Percentiles rank a stretch among this genome's conserved stretches.
These are phyloP conservation scores for Norana najaformis DNA, from an alignment of 2,888 invertebrate species.

Conservation along the genomic window DNA sequence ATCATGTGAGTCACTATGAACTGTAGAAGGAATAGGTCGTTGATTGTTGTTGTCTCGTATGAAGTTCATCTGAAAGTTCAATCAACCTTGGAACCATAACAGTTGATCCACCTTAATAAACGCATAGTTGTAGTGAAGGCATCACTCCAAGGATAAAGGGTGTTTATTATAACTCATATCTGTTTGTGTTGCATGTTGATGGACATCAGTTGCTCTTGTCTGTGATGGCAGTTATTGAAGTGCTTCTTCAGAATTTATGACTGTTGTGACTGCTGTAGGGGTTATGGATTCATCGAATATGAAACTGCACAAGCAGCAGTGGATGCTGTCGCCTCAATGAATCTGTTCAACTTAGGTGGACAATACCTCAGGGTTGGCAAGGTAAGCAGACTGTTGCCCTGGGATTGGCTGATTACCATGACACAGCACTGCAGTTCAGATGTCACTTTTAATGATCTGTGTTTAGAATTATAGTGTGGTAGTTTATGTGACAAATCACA, in stretches of 20 bases:
- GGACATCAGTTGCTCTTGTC: background rate
- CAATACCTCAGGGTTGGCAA: constrained; percentile 85
- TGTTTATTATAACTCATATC: background rate
- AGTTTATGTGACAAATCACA: too few relatives aligned
- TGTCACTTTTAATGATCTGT: background rate
- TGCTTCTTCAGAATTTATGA: background rate
- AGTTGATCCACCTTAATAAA: background rate
- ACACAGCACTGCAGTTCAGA: background rate
- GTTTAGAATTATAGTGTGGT: too few relatives aligned
- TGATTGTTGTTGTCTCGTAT: background rate
- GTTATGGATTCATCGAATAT: constrained; percentile 98
- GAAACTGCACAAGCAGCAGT: constrained; percentile 86
- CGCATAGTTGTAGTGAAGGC: background rate
- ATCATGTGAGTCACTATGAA: background rate
- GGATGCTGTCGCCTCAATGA: constrained; percentile 98
- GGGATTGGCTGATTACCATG: background rate
- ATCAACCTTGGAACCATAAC: background rate
- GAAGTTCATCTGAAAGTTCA: background rate
- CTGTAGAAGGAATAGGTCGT: background rate
- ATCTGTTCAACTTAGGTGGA: constrained; percentile 96
- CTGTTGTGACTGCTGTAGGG: constrained; percentile 70
- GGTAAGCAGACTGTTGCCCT: constrained; percentile 52
- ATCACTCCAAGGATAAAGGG: background rate
- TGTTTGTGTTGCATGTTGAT: background rate
- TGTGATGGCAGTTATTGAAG: background rate